These are phyloP conservation scores for Cassiopea xamachana DNA, from an alignment of 30 jellyfish, hydroid and myxozoan genomes.

Conservation along the genomic window DNA sequence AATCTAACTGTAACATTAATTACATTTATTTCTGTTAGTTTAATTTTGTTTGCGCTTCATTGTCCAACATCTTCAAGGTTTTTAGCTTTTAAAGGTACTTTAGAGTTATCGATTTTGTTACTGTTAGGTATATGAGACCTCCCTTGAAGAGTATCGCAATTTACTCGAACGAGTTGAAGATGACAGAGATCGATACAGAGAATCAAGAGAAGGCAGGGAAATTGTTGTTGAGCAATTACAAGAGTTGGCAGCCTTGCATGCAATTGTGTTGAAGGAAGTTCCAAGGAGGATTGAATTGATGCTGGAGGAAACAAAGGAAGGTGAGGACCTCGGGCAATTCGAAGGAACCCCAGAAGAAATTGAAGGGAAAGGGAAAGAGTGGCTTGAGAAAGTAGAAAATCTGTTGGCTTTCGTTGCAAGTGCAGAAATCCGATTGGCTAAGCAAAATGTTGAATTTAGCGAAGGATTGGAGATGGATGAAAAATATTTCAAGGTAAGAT, in stretches of 20 bases:
- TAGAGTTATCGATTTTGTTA: neutral
- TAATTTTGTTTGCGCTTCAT: too few species aligned
- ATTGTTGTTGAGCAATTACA: constrained; percentile 64
- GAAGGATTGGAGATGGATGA: constrained; percentile 31
- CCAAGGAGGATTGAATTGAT: constrained; percentile 80
- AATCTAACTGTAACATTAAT: too few species aligned
- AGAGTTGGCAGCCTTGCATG: constrained; percentile 68
- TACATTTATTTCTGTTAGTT: too few species aligned
- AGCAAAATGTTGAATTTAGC: constrained; percentile 19
- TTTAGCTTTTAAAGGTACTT: neutral
- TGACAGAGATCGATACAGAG: constrained; percentile 62
- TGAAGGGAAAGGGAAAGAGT: constrained; percentile 41
- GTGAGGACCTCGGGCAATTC: neutral
- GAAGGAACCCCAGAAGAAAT: constrained; percentile 24
- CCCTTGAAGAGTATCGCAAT: constrained; percentile 64
- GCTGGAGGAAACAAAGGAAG: constrained; percentile 33
- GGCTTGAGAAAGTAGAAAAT: constrained; percentile 28
- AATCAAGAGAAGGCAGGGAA: constrained; percentile 67
- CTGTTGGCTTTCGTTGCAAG: constrained; percentile 31
- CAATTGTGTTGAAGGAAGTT: constrained; percentile 56
- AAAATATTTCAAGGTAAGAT: constrained; percentile 38
- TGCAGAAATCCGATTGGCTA: constrained; percentile 53
- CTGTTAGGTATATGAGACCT: constrained; percentile 55
- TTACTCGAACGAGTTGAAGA: constrained; percentile 54
- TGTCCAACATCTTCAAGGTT: neutral